Base-by-base conservation (phyloP, 2,888 invertebrate species). In the Tridacna crocea region DNA sequence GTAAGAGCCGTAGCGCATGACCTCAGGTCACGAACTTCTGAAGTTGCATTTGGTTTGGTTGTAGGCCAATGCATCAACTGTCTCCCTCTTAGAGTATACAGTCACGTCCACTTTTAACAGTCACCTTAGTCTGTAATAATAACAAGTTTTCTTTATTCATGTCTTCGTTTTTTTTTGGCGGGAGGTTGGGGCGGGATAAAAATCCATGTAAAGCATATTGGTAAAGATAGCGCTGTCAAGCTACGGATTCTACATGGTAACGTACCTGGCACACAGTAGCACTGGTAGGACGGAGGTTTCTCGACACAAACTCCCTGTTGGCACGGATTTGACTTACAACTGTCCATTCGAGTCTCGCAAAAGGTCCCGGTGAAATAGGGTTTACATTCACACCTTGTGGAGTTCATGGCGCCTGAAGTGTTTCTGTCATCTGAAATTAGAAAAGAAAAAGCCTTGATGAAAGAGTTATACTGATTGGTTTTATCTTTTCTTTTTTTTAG, bases 191-290 rank as follows among this genome's bases (percentile, higher is more conserved):
- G 36, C 3, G 36, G 36, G 8, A 8, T 36, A 8, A 8, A 8
- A 8, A 8, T 36, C 8, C 36, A 36, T 36, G 2, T 36, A 36
- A 36, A 36, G 8, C 36, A 36, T 36, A 36, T 36, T 36, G 3
- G 8, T 4, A 36, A 4, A 36, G 36, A 36, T 8, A 36, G 36
- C 8, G 36, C 36, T 36, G 8, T 36, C 36, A 36, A 36, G 36
- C 36, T 36, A 36, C 36, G 36, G 36, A 36, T 36, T 36, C 2
- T n/a, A n/a, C n/a, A 8, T 36, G 36, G 55, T 60, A 26, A 27
- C 82, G 86, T 79, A 93, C 93, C 94, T 79, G 93, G 93, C 11
- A 90, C 79, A 82, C 94, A 94, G 81, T 88, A 92, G 77, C 94
- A 94, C 73, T 90, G 90, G 83, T 90, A 93, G 13, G 88, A 90